These are phyloP conservation scores for Hoplias malabaricus DNA, from an alignment of 2,113 vertebrate genomes.

Conservation along the genomic window DNA sequence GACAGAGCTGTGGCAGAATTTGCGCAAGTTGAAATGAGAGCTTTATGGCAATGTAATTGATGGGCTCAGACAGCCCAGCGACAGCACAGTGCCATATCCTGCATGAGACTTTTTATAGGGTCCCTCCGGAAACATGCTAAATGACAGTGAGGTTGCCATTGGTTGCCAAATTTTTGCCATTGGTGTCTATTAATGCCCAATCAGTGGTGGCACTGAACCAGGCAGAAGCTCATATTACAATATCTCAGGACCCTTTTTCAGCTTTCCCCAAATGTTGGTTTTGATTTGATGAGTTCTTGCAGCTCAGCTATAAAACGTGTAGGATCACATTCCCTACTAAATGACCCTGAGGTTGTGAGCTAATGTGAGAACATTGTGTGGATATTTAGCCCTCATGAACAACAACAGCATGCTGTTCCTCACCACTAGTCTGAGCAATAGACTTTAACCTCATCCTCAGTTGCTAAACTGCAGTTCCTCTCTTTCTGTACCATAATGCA, in stretches of 20 bases:
- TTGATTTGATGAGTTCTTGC: neutral
- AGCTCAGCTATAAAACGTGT: neutral
- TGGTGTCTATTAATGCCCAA: slow-evolving; percentile 52
- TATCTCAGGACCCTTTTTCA: neutral
- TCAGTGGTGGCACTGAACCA: neutral
- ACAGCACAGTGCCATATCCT: slow-evolving; percentile 28
- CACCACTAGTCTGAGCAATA: slow-evolving; percentile 1
- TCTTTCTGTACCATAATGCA: neutral
- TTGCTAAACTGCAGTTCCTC: slow-evolving; percentile 8
- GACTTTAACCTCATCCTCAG: slow-evolving; percentile 1
- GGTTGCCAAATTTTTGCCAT: slow-evolving; percentile 76
- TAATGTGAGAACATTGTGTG: neutral
- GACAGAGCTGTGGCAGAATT: slow-evolving; percentile 15
- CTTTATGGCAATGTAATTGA: slow-evolving; percentile 43
- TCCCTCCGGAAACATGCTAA: slow-evolving; percentile 61
- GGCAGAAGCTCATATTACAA: slow-evolving; percentile 7
- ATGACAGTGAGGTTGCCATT: slow-evolving; percentile 71
- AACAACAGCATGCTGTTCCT: neutral
- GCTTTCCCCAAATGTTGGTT: neutral
- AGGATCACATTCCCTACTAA: neutral
- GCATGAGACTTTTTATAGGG: slow-evolving; percentile 55
- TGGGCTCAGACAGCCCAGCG: slow-evolving; percentile 3
- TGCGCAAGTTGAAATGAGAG: slow-evolving; percentile 32
- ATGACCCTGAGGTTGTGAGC: neutral
- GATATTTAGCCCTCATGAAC: neutral